These are phyloP conservation scores for Ictalurus furcatus DNA, from an alignment of 2,113 vertebrate genomes.

Conservation along the genomic window DNA sequence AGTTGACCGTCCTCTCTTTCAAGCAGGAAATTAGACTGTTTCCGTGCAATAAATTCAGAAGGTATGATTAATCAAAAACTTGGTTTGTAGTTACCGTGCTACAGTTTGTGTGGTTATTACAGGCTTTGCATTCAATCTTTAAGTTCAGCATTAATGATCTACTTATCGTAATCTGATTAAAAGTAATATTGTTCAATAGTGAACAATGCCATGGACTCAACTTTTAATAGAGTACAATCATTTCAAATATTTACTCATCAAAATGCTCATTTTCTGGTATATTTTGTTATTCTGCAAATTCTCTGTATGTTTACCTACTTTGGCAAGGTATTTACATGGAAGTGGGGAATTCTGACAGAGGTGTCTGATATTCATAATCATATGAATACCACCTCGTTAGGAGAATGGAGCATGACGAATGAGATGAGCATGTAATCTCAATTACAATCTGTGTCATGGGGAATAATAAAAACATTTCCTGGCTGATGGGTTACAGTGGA, in stretches of 20 bases:
- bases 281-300: neutral
- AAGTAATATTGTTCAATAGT: neutral
- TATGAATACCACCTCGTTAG: neutral
- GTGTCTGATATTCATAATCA: neutral
- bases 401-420: neutral
- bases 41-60: neutral
- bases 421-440: neutral
- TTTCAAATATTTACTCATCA: neutral
- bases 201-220: neutral
- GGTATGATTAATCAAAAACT: neutral
- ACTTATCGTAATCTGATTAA: neutral
- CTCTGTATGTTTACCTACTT: neutral
- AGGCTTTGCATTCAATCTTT: neutral
- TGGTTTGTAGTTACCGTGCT: neutral
- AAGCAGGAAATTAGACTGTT: neutral
- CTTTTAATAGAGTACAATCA: neutral
- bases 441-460: neutral
- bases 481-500: neutral
- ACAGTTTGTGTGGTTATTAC: neutral
- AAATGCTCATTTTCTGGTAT: neutral
- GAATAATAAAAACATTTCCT: constrained; percentile 4
- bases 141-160: neutral
- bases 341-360: neutral
- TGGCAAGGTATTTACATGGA: neutral
- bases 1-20: neutral